phyloP scores from a whole-genome alignment of 2,888 invertebrate genomes.

The Temnothorax ravouxi region DNA sequence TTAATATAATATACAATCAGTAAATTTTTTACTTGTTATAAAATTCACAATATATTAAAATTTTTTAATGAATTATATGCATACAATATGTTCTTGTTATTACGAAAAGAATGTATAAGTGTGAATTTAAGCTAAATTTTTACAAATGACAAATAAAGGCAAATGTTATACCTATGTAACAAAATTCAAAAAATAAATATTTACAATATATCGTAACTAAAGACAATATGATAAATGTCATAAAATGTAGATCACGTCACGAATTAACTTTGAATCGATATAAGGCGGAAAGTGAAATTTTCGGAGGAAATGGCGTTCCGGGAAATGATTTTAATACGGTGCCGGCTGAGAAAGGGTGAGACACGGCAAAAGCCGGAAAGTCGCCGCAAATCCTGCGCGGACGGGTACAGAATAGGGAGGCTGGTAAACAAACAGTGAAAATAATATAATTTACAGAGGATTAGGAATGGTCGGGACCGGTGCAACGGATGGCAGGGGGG shows the following conservation, averaged over 20 bases:
- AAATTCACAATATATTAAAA: conserved; percentile 30
- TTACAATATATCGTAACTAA: neutral
- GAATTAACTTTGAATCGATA: conserved; percentile 39
- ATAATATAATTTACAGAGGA: conserved; percentile 87
- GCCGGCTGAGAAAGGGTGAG: conserved; percentile 66
- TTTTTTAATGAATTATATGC: neutral
- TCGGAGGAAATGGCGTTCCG: conserved; percentile 61
- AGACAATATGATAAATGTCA: neutral
- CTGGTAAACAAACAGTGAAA: conserved; percentile 86
- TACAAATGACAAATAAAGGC: neutral
- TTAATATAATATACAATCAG: conserved; percentile 34
- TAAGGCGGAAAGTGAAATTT: conserved; percentile 57
- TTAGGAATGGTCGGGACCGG: conserved; percentile 83
- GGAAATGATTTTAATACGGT: conserved; percentile 76
- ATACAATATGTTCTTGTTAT: neutral
- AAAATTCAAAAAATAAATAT: neutral
- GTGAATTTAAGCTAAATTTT: neutral
- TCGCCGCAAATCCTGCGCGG: conserved; percentile 85
- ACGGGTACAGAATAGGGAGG: conserved; percentile 82
- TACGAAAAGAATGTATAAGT: neutral
- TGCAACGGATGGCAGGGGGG: conserved; percentile 66
- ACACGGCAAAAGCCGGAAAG: conserved; percentile 83
- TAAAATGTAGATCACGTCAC: neutral
- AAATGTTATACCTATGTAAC: neutral
- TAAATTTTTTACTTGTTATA: conserved; percentile 22